Evolutionary conservation across 2,888 invertebrate genomes (phyloP).

Genomic region (Pandemis corylana): DNA sequence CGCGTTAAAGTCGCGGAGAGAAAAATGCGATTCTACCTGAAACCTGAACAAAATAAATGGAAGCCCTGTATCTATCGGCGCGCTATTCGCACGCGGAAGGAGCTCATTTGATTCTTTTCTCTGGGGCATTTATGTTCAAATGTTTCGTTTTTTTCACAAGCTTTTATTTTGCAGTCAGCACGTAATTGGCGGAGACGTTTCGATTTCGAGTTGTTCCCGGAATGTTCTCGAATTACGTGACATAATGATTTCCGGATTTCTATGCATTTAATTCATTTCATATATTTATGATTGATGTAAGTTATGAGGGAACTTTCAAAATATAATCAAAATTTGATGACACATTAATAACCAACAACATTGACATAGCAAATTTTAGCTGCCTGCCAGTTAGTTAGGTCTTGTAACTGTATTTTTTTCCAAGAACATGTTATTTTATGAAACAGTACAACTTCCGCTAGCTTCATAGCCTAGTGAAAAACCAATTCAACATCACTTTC

Average conservation of each 20-base stretch:
- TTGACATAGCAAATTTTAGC: too few species aligned
- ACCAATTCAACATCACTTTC: background rate
- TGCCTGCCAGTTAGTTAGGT: too few species aligned
- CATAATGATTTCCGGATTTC: background rate
- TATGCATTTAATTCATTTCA: too few species aligned
- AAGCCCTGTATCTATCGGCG: slow-evolving; percentile 29
- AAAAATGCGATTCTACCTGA: slow-evolving; percentile 48
- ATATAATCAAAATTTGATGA: too few species aligned
- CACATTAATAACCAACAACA: too few species aligned
- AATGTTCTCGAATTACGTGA: slow-evolving; percentile 3
- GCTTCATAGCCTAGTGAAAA: background rate
- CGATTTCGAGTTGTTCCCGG: slow-evolving; percentile 3
- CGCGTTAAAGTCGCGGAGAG: slow-evolving; percentile 32
- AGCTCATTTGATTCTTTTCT: slow-evolving; percentile 35
- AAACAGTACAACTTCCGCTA: too few species aligned
- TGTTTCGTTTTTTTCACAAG: slow-evolving; percentile 13
- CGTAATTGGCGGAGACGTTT: slow-evolving; percentile 28
- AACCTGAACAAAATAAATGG: slow-evolving; percentile 36
- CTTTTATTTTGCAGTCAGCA: slow-evolving; percentile 1
- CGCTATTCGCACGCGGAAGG: slow-evolving; percentile 29
- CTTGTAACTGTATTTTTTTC: too few species aligned
- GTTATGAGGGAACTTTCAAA: too few species aligned
- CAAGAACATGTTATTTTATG: too few species aligned
- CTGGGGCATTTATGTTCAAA: slow-evolving; percentile 24
- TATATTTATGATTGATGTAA: too few species aligned